Conservation (phyloP, 2,113 vertebrate species). For the Clinocottus analis region DNA sequence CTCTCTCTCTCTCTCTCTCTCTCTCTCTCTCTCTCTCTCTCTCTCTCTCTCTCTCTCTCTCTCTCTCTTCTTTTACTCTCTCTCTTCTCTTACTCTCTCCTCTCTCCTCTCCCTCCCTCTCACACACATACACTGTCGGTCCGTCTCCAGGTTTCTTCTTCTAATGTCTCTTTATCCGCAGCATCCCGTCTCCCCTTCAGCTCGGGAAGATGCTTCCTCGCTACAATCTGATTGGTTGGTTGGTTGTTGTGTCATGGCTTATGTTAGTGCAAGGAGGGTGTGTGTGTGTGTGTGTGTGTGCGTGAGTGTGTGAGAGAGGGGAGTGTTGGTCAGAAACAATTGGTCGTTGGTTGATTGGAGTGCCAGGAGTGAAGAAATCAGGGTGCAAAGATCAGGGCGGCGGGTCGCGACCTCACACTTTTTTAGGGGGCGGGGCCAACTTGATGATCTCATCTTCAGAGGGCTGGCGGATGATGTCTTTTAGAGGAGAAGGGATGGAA, state of each 20-base stretch:
- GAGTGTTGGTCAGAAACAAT: constrained; percentile 40
- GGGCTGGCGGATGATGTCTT: constrained; percentile 95
- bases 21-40: constrained; percentile 26
- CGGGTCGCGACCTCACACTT: constrained; percentile 84
- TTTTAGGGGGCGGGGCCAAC: constrained; percentile 93
- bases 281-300: constrained; percentile 4
- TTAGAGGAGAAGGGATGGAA: neutral
- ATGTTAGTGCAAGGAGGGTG: constrained; percentile 43
- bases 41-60: constrained; percentile 16
- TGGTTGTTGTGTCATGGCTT: constrained; percentile 38
- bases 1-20: constrained; percentile 11
- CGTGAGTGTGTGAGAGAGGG: neutral
- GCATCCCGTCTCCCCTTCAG: constrained; percentile 24
- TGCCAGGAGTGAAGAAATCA: constrained; percentile 71
- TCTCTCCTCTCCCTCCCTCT: constrained; percentile 13
- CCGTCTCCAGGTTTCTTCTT: constrained; percentile 55
- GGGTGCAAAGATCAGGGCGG: constrained; percentile 65
- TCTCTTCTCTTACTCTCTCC: constrained; percentile 16
- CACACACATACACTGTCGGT: constrained; percentile 37
- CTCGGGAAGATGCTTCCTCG: constrained; percentile 44
- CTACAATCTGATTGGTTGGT: constrained; percentile 74
- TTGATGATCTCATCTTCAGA: constrained; percentile 98
- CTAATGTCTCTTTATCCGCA: constrained; percentile 30
- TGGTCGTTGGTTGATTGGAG: constrained; percentile 51
- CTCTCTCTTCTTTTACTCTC: constrained; percentile 11